Evolutionary conservation across 2,113 vertebrate species (phyloP).

Genomic region (Macaca nemestrina): DNA sequence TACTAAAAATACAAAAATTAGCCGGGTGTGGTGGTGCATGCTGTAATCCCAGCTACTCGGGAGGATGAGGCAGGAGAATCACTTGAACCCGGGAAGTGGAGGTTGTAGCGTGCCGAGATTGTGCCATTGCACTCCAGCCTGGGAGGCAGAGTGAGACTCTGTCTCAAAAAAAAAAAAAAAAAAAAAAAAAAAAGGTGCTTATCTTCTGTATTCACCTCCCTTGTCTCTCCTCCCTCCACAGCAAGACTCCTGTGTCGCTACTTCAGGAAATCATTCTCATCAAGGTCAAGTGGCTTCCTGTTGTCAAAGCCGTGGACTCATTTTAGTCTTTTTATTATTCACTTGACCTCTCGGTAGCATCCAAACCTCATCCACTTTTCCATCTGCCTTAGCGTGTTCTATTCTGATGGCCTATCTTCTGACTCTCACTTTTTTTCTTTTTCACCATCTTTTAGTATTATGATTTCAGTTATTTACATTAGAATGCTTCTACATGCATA

Average conservation of each 20-base stretch:
- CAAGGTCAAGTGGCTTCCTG: background rate
- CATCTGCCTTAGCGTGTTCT: background rate
- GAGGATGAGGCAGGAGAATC: too few relatives aligned
- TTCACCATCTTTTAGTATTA: background rate
- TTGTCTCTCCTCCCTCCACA: background rate
- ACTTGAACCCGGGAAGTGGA: too few relatives aligned
- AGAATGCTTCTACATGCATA: background rate
- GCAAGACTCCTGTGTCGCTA: background rate
- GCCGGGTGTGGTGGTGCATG: too few relatives aligned
- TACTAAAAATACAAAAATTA: too few relatives aligned
- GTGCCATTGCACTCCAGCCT: too few relatives aligned
- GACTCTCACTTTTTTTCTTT: background rate
- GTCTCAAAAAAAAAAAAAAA: background rate
- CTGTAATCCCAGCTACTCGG: too few relatives aligned
- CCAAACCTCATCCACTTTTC: background rate
- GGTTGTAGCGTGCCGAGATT: too few relatives aligned
- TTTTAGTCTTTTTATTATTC: background rate
- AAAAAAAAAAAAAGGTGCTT: background rate
- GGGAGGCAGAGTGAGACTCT: too few relatives aligned
- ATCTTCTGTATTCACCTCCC: background rate
- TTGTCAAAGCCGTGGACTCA: background rate
- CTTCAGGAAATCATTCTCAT: background rate
- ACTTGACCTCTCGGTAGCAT: background rate
- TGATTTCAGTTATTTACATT: background rate
- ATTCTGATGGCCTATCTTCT: background rate